Evolutionary conservation across 2,888 invertebrate species (phyloP), one percentile per base, ranked within the genome.

Genomic region (Thelaira solivaga): DNA sequence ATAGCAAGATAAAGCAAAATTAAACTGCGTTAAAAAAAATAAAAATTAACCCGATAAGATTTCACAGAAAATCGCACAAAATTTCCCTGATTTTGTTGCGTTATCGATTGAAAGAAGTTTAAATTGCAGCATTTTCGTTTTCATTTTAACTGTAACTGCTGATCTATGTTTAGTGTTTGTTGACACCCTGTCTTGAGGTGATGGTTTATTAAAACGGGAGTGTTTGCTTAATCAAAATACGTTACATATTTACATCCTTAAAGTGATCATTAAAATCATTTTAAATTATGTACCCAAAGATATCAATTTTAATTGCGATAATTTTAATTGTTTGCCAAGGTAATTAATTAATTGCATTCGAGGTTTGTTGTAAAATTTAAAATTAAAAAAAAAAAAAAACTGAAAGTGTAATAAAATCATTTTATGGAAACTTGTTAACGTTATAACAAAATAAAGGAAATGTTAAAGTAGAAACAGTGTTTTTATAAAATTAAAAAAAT

Each of bases 101-200:
- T 61, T 78, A 74, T 78, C 74, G 78, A 74, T 61, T 49, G 41
- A 26, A 69, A 64, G 49, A 64, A 69, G 62, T 62, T n/a, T 67
- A 55, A 55, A 64, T 16, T 64, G 62, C 62, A 72, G 43, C 39
- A 20, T 53, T 41, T 69, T 45, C 36, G 69, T 51, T 65, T 71
- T 71, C 53, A 55, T 71, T 61, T 65, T 55, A 65, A 13, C 36
- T 59, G 24, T 41, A 41, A 34, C 36, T 41, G 47, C 47, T 29
- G 59, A 65, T 59, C 24, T 29, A 20, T 6, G 39, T 64, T 78
- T 41, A 78, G 78, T 78, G 69, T 65, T 41, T 55, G 6, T 41
- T 18, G 47, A 61, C 65, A 74, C 78, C 53, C 64, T 65, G 51
- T 53, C 69, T 53, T 24, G 74, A 41, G 65, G 64, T 71, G 65